A percentile compares a stretch with the other conserved stretches of the same genome.
Evolutionary conservation across 2,797 vertebrate species (phyloP).

Genomic region (Chiroxiphia lanceolata): DNA sequence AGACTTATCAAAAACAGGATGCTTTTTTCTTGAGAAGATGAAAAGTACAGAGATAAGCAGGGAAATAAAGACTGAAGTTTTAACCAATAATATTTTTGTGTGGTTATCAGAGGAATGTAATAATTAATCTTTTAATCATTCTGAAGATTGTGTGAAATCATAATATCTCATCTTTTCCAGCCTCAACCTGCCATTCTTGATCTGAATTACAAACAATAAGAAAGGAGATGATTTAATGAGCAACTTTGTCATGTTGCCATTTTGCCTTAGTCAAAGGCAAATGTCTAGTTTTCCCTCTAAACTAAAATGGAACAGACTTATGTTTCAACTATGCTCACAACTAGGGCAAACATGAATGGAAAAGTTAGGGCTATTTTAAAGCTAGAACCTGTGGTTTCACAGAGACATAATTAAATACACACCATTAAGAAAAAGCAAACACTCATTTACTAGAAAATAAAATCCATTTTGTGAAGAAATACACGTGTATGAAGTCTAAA

Average conservation of each 20-base stretch:
- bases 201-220: constrained; percentile 63
- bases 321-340: neutral
- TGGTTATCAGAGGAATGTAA: constrained; percentile 70
- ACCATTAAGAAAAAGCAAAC: neutral
- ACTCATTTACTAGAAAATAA: constrained; percentile 22
- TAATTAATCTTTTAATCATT: constrained; percentile 68
- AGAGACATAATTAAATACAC: neutral
- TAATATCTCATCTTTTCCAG: constrained; percentile 63
- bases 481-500: neutral
- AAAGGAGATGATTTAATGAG: constrained; percentile 64
- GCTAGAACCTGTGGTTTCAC: neutral
- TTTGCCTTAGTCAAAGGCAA: constrained; percentile 59
- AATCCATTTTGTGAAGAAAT: neutral
- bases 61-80: constrained; percentile 64
- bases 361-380: constrained; percentile 25
- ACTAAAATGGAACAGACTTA: constrained; percentile 44
- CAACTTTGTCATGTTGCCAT: constrained; percentile 54
- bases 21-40: constrained; percentile 58
- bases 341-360: neutral
- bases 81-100: constrained; percentile 67
- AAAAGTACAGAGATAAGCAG: constrained; percentile 66
- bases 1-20: constrained; percentile 57
- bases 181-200: constrained; percentile 67
- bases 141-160: constrained; percentile 55
- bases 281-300: constrained; percentile 40